These are phyloP conservation scores for Latrodectus hesperus DNA, from an alignment of 2,888 invertebrate genomes.

Conservation along the genomic window DNA sequence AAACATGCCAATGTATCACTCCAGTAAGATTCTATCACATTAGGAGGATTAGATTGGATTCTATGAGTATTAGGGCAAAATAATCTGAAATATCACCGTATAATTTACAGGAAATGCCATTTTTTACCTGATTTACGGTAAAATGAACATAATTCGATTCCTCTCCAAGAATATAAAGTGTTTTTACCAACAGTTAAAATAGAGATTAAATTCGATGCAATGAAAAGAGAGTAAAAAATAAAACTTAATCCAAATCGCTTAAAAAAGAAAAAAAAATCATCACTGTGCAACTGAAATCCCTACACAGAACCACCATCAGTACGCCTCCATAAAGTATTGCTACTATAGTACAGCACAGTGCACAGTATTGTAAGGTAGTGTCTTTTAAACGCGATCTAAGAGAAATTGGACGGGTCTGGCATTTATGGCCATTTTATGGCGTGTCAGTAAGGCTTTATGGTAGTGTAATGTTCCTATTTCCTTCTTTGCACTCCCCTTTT, in stretches of 20 bases:
- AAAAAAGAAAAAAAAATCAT: constrained; percentile 9
- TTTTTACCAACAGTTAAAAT: constrained; percentile 22
- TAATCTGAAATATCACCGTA: constrained; percentile 2
- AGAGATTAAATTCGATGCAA: constrained; percentile 42
- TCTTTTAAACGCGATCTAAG: constrained; percentile 57
- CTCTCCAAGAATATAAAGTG: constrained; percentile 51
- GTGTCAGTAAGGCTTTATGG: constrained; percentile 68
- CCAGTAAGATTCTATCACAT: too few relatives aligned
- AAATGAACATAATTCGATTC: constrained; percentile 29
- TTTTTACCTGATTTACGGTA: constrained; percentile 38
- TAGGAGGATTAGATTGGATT: too few relatives aligned
- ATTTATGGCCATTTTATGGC: constrained; percentile 69
- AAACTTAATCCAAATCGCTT: constrained; percentile 34
- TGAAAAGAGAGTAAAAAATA: not conserved
- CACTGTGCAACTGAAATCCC: constrained; percentile 17
- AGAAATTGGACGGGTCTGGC: constrained; percentile 66
- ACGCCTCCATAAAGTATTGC: constrained; percentile 44
- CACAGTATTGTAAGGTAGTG: constrained; percentile 54
- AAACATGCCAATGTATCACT: too few relatives aligned
- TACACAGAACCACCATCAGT: constrained; percentile 10
- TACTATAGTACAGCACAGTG: constrained; percentile 40
- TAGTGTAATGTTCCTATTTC: constrained; percentile 66
- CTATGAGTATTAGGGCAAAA: not conserved
- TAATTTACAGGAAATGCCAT: constrained; percentile 2
- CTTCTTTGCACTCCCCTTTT: constrained; percentile 36